Base-by-base conservation (phyloP, 2,888 invertebrate genomes). In the Tenthredo distinguenda region DNA sequence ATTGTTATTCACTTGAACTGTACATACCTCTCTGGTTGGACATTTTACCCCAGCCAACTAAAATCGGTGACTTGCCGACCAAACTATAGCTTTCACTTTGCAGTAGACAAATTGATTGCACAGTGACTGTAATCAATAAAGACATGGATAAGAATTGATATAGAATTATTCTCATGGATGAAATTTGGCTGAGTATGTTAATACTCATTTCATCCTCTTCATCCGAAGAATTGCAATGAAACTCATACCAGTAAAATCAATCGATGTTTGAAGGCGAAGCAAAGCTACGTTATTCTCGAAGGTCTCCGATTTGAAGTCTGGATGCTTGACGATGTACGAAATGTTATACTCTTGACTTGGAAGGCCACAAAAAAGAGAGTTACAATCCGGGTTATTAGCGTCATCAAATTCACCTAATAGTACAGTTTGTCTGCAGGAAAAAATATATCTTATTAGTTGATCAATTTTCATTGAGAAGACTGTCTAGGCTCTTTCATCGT, bases 291-390 rank as follows among this genome's bases (percentile, higher is more conserved):
- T 97, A 90, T 97, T 96, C 37, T 93, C 92, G 87, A 94, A 95
- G 18, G 92, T 94, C 71, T 91, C 90, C 31, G 93, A 89, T 93
- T 94, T 95, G 90, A 97, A 97, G 58, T 96, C 96, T 0, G 97
- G 97, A 93, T 97, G 97, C 0, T 97, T 96, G 86, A 97, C 95
- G 0, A 97, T 96, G 90, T 96, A 96, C 88, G 96, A 96, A 81
- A 97, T 96, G 87, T 96, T 95, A 88, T 97, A 95, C 87, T 96
- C 96, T 90, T 96, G 96, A 0, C 96, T 95, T 0, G 96, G 95
- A 0, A 96, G 95, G 0, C 96, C 97, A 92, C 97, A 97, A 94
- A 97, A 97, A 88, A 95, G 96, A 21, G 93, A 91, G 68, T 95
- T 95, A 91, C 97, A 97, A 91, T 97, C 97, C 0, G 97, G 96